Percentiles rank a stretch among this genome's conserved stretches.
These are phyloP conservation scores for Butorides virescens DNA, from an alignment of 2,113 vertebrate species.

Conservation along the genomic window DNA sequence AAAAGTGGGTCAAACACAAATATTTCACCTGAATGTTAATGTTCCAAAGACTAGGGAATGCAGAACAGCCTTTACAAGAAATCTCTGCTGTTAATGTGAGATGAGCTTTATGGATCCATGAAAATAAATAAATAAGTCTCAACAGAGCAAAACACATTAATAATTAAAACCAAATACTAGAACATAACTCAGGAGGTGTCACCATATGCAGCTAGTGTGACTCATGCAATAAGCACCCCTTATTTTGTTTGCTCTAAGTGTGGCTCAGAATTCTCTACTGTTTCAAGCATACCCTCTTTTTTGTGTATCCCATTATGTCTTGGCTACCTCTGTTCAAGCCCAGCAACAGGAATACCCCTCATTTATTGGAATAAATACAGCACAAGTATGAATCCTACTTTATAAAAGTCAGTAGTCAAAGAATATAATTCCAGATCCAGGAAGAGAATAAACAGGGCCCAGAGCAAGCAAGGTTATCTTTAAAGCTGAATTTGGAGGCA, in stretches of 20 bases:
- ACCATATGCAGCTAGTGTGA: background rate
- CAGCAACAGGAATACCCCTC: background rate
- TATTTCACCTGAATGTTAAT: background rate
- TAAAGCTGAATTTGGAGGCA: background rate
- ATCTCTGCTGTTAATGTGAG: background rate
- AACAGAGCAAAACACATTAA: constrained; percentile 10
- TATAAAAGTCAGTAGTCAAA: background rate
- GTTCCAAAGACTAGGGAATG: background rate
- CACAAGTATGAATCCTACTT: background rate
- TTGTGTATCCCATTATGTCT: background rate
- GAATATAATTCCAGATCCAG: background rate
- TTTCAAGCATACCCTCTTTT: background rate
- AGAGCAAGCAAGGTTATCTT: background rate
- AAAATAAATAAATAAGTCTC: constrained; percentile 3
- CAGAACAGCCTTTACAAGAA: background rate
- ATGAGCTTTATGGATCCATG: background rate
- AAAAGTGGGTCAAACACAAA: background rate
- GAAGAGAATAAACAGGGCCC: background rate
- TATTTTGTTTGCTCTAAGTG: background rate
- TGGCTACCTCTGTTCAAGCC: background rate
- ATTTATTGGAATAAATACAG: background rate
- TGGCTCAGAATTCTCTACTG: background rate
- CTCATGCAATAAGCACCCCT: background rate
- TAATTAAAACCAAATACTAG: constrained; percentile 30
- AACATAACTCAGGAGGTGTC: background rate